Base-by-base conservation (phyloP, 2,113 vertebrate genomes). In the Nothobranchius kuhntae region DNA sequence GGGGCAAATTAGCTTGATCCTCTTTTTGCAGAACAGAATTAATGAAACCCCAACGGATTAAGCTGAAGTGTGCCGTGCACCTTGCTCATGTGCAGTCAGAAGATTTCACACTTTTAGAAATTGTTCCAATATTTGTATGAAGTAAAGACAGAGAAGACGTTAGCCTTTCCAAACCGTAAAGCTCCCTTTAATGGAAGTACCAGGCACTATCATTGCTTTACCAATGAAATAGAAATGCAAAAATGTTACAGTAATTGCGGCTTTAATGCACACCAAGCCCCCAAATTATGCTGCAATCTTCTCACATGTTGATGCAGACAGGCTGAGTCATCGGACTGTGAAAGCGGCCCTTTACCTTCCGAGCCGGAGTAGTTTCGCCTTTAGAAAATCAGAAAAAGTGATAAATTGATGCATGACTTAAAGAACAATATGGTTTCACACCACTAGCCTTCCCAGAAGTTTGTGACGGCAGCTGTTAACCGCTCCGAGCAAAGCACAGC, bases 1-100 rank as follows among this genome's bases (percentile, higher is more conserved):
- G 84, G 89, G 85, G 83, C 79, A 92, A 90, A 91, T 91, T 91
- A 81, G 71, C 74, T 83, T 83, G 84, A 92, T 92, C 85, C 77
- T 88, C 81, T 80, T 86, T 91, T 89, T 86, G 66, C 67, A 75
- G 86, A 89, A 80, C 78, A 70, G 75, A 87, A 78, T 82, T 89
- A 91, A 91, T 91, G 82, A 89, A 89, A 89, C 78, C 87, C 83
- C 82, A 15, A 35, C 47, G 86, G 86, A 83, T 77, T 63, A 58
- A 58, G 48, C 62, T 78, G 55, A 87, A 74, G 69, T 80, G 84
- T 81, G 82, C 60, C 62, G 5, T 65, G 57, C 61, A 85, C 80
- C 63, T 60, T 44, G 70, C 73, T 77, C 61, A 53, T 56, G 62
- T 79, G 67, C 61, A 60, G 26, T 50, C 47, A 2, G 26, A 51